Evolutionary conservation across 2,888 invertebrate species (phyloP).

Genomic region (Aphrophora alni): DNA sequence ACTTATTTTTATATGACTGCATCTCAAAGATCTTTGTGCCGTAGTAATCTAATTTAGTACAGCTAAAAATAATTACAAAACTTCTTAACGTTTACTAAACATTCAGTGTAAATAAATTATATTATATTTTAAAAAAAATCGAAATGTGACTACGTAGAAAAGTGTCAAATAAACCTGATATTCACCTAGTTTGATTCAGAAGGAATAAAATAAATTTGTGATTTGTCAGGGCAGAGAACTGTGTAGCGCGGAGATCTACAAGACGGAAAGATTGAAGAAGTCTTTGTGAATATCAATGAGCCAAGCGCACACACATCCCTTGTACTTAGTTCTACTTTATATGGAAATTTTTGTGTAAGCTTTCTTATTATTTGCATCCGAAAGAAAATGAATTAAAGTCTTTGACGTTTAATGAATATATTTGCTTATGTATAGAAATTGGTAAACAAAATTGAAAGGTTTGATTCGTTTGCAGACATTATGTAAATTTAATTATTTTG

Average conservation of each 20-base stretch:
- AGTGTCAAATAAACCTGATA: neutral
- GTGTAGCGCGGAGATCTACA: neutral
- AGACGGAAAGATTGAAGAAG: neutral
- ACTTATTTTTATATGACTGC: too few relatives aligned
- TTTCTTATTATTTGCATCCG: constrained; percentile 6
- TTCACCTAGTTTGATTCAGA: neutral
- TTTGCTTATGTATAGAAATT: neutral
- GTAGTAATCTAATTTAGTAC: too few relatives aligned
- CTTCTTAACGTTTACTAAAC: too few relatives aligned
- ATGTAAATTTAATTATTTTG: too few relatives aligned
- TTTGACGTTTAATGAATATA: neutral
- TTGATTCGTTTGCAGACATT: too few relatives aligned
- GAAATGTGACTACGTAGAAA: too few relatives aligned
- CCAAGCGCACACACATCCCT: neutral
- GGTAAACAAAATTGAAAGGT: too few relatives aligned
- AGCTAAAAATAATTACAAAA: too few relatives aligned
- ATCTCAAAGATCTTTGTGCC: too few relatives aligned
- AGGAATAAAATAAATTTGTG: neutral
- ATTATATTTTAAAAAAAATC: too few relatives aligned
- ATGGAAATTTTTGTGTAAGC: neutral
- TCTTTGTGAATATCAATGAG: constrained; percentile 9
- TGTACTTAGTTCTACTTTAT: constrained; percentile 3
- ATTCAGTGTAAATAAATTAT: too few relatives aligned
- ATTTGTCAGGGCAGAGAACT: neutral
- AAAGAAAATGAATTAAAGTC: constrained; percentile 1